A percentile compares a stretch with the other conserved stretches of the same genome.
Evolutionary conservation across 2,797 vertebrate genomes (phyloP).

Genomic region (Lophius americanus): DNA sequence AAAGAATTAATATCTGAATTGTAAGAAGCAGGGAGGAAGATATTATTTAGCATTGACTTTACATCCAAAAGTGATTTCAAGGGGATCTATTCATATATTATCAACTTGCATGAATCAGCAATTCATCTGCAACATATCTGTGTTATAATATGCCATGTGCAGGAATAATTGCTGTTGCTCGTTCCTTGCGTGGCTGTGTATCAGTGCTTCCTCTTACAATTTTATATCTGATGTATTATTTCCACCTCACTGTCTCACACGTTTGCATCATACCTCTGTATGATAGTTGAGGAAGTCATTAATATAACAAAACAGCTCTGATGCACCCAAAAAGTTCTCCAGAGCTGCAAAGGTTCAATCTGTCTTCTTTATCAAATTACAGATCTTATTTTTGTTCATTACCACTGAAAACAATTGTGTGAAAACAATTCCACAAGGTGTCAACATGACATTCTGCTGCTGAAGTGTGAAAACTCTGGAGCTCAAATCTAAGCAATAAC

Average conservation of each 20-base stretch:
- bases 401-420: conserved; percentile 24
- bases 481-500: not conserved
- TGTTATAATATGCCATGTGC: conserved; percentile 30
- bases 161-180: not conserved
- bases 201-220: conserved; percentile 7
- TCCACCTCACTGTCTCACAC: conserved; percentile 38
- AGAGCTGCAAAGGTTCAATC: conserved; percentile 38
- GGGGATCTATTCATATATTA: not conserved
- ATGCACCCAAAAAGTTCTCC: conserved; percentile 42
- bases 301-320: conserved; percentile 52
- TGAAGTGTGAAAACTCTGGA: conserved; percentile 15
- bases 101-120: conserved; percentile 1
- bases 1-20: not conserved
- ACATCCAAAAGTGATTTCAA: conserved; percentile 4
- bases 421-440: conserved; percentile 6
- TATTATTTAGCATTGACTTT: not conserved
- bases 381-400: conserved; percentile 35
- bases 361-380: conserved; percentile 31
- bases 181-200: not conserved
- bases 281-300: conserved; percentile 38
- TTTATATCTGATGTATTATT: conserved; percentile 9
- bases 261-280: conserved; percentile 62
- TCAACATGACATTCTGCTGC: conserved; percentile 15
- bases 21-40: not conserved
- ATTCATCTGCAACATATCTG: conserved; percentile 16